Base-by-base conservation (phyloP, 2,888 invertebrate genomes). In the Drosophila histrio region DNA sequence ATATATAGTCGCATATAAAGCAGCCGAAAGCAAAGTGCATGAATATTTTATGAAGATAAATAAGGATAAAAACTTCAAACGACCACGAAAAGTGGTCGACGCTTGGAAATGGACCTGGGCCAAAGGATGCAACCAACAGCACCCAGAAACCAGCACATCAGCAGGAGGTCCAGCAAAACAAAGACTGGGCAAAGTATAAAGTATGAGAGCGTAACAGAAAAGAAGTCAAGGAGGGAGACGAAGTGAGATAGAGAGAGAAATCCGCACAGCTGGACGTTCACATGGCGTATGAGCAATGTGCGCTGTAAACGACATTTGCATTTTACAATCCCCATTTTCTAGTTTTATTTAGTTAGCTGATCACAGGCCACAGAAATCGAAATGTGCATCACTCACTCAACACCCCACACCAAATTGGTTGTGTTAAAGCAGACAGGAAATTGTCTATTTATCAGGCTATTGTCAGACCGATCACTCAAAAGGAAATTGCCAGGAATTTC, bases 41-140 rank as follows among this genome's bases (percentile, higher is more conserved):
- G 87, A 85, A 84, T 84, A 87, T 84, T 87, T 87, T 87, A 84
- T 85, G 77, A 84, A 79, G 87, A 84, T 84, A 87, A 84, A 84
- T 87, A 84, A 85, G 82, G 79, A 85, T 86, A 82, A 84, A 85
- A 87, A 84, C 87, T 87, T 87, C 70, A 85, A 87, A 79, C 75
- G 87, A 82, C 88, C 78, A 80, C 80, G 72, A 72, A 80, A 82
- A 82, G 82, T 82, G 79, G 79, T 75, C 72, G 65, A 49, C 74
- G 52, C 44, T 47, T 38, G 22, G 22, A 69, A 72, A 68, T 62
- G 72, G 54, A 68, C 54, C 57, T 52, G 49, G 34, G 15, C 58
- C 73, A 61, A 68, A 75, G 64, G 49, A 64, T 64, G 68, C 72
- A 63, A 22, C 77, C 24, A 60, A 28, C 32, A 59, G 28, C 32